A percentile compares a stretch with the other conserved stretches of the same genome.
These are phyloP conservation scores for Eumaeus atala DNA, from an alignment of 1,140 invertebrate species.

Conservation along the genomic window DNA sequence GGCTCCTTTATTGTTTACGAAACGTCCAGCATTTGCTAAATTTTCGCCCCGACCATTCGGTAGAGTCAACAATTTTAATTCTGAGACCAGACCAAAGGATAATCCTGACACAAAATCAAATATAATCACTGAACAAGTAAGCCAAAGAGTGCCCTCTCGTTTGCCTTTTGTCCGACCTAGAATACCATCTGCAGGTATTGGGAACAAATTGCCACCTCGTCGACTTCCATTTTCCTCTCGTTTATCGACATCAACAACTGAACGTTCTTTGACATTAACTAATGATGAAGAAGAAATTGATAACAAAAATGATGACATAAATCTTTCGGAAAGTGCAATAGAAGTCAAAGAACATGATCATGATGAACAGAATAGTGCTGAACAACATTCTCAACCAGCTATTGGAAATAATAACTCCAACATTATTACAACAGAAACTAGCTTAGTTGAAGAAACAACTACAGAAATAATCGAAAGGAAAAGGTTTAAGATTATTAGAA, in stretches of 20 bases:
- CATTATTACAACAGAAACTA: slow-evolving; percentile 33
- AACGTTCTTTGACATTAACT: slow-evolving; percentile 26
- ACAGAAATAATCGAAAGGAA: slow-evolving; percentile 45
- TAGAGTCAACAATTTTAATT: slow-evolving; percentile 28
- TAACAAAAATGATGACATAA: slow-evolving; percentile 74
- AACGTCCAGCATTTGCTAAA: slow-evolving; percentile 52
- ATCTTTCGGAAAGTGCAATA: slow-evolving; percentile 75
- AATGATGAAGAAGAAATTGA: slow-evolving; percentile 56
- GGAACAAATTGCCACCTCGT: slow-evolving; percentile 35
- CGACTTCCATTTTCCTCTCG: slow-evolving; percentile 50
- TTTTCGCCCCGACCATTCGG: slow-evolving; percentile 66
- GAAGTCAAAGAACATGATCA: slow-evolving; percentile 71
- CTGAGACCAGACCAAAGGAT: slow-evolving; percentile 24
- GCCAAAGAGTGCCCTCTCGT: slow-evolving; percentile 35
- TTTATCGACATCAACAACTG: slow-evolving; percentile 27
- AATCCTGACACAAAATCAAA: slow-evolving; percentile 24
- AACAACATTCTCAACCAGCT: too few species aligned
- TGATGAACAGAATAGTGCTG: slow-evolving; percentile 10
- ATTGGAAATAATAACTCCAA: background rate
- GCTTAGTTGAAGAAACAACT: slow-evolving; percentile 32
- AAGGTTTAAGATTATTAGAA: slow-evolving; percentile 55
- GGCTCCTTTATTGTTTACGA: slow-evolving; percentile 28
- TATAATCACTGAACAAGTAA: slow-evolving; percentile 25
- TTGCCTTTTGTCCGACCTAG: slow-evolving; percentile 42
- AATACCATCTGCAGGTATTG: slow-evolving; percentile 20